Percentiles rank a stretch among this genome's conserved stretches.
These are phyloP conservation scores for Lymantria monacha DNA, from an alignment of 2,888 invertebrate genomes.

Conservation along the genomic window DNA sequence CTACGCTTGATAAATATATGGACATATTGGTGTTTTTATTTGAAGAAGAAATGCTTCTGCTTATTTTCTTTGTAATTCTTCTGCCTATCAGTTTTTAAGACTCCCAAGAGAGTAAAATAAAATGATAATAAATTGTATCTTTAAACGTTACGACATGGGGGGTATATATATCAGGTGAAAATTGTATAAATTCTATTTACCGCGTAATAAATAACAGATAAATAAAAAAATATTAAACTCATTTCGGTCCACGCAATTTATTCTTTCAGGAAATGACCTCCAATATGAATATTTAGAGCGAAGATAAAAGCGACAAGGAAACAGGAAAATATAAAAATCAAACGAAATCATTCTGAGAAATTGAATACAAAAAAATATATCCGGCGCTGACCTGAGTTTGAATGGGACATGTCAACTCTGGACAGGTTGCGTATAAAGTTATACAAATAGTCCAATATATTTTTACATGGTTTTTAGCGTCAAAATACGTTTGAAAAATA, in stretches of 20 bases:
- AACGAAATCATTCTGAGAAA: neutral
- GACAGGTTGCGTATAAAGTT: neutral
- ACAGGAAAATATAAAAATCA: conserved; percentile 10
- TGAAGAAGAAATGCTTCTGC: neutral
- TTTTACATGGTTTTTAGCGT: too few species aligned
- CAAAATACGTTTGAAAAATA: too few species aligned
- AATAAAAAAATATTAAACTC: neutral
- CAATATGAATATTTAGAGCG: conserved; percentile 7
- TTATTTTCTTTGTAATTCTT: neutral
- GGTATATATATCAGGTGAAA: neutral
- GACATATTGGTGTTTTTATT: neutral
- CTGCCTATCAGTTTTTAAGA: neutral
- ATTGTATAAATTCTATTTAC: neutral
- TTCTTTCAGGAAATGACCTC: conserved; percentile 6
- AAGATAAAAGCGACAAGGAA: conserved; percentile 9
- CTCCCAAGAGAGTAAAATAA: neutral
- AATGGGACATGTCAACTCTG: neutral
- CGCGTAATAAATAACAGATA: neutral
- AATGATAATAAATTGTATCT: too few species aligned
- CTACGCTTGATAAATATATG: neutral
- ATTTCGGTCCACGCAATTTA: neutral
- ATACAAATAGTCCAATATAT: neutral
- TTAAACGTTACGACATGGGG: too few species aligned
- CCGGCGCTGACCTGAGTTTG: conserved; percentile 1
- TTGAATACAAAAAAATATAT: conserved; percentile 1